phyloP scores from a whole-genome alignment of 2,888 invertebrate genomes.

The Cheilosia vernalis region DNA sequence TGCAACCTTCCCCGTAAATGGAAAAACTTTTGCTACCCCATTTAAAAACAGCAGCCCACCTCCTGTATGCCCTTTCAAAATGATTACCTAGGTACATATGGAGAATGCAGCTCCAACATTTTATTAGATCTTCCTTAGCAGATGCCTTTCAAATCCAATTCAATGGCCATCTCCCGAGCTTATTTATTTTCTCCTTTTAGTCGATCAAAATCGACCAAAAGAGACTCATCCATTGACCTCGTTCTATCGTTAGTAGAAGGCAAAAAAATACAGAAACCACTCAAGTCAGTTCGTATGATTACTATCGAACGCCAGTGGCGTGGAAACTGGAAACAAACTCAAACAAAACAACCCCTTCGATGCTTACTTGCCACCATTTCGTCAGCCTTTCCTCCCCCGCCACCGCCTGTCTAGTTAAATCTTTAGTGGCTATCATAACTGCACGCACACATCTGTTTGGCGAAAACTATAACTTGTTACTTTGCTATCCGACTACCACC shows the following conservation, averaged over 20 bases:
- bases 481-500: slow-evolving; percentile 34
- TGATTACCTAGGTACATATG: too few relatives aligned
- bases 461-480: slow-evolving; percentile 60
- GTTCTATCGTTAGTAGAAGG: slow-evolving; percentile 54
- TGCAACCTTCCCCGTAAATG: too few relatives aligned
- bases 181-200: slow-evolving; percentile 69
- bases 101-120: not conserved
- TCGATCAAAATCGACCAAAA: slow-evolving; percentile 67
- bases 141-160: slow-evolving; percentile 44
- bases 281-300: slow-evolving; percentile 64
- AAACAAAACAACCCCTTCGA: slow-evolving; percentile 53
- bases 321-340: slow-evolving; percentile 69
- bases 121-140: slow-evolving; percentile 51
- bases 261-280: slow-evolving; percentile 24
- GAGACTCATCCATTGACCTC: slow-evolving; percentile 67
- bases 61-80: too few relatives aligned
- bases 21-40: too few relatives aligned
- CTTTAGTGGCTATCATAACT: slow-evolving; percentile 73
- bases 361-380: not conserved
- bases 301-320: slow-evolving; percentile 71
- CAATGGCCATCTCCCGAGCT: slow-evolving; percentile 30
- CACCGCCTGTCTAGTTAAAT: slow-evolving; percentile 54
- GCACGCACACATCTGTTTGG: slow-evolving; percentile 62
- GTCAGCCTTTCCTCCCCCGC: not conserved
- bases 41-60: too few relatives aligned